These are phyloP conservation scores for Suillia variegata DNA, from an alignment of 2,888 invertebrate genomes.

Conservation along the genomic window DNA sequence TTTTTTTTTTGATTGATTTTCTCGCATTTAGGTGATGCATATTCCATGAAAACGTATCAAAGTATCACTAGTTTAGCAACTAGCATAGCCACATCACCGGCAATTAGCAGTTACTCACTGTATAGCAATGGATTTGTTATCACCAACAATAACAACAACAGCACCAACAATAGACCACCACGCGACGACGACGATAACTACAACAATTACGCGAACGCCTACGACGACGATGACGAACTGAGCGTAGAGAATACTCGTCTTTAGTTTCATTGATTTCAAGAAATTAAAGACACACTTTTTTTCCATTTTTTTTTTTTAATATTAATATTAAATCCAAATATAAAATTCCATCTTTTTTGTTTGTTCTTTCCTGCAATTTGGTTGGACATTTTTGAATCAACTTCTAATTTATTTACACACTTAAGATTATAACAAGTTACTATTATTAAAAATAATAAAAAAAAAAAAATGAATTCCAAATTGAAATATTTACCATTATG, in stretches of 20 bases:
- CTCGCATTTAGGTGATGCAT: conserved; percentile 55
- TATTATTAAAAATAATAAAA: too few relatives aligned
- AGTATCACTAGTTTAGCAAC: conserved; percentile 62
- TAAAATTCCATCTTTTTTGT: not conserved
- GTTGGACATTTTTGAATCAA: too few relatives aligned
- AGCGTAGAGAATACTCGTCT: conserved; percentile 59
- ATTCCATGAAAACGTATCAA: conserved; percentile 62
- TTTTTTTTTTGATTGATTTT: not conserved
- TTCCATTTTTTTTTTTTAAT: conserved; percentile 19
- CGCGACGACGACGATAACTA: conserved; percentile 17
- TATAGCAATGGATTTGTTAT: conserved; percentile 57
- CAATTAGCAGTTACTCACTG: conserved; percentile 59
- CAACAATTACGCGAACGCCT: not conserved
- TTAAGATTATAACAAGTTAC: too few relatives aligned
- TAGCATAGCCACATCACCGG: conserved; percentile 61
- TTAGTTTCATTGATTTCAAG: conserved; percentile 39
- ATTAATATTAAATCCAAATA: not conserved
- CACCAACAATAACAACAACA: too few relatives aligned
- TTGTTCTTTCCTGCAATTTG: not conserved
- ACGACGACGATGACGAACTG: conserved; percentile 48
- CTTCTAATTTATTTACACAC: too few relatives aligned
- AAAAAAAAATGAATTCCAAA: too few relatives aligned
- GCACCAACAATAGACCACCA: conserved; percentile 21
- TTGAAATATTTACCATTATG: too few relatives aligned
- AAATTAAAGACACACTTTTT: conserved; percentile 27